Base-by-base conservation (phyloP, 2,797 vertebrate species). In the Philypnodon macrostomus region DNA sequence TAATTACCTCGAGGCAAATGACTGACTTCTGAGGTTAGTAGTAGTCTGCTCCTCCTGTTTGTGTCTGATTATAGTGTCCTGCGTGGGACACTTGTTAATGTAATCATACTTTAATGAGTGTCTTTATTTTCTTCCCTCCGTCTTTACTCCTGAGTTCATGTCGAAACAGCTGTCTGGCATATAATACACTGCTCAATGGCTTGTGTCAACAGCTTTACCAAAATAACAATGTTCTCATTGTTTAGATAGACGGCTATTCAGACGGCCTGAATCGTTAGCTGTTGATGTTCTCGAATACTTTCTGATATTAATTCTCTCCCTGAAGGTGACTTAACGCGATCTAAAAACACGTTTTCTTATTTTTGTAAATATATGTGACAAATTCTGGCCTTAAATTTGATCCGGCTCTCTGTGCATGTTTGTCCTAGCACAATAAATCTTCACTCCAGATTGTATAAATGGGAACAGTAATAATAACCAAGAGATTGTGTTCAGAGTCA, bases 221-320 rank as follows among this genome's bases (percentile, higher is more conserved):
- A 87, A 91, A 92, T 87, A 93, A 91, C 89, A 90, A 85, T 89
- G 87, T 87, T 87, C 77, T 85, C 69, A 80, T 88, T 92, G 88
- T 93, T 93, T 93, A 80, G 81, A 90, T 67, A 92, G 85, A 85
- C 86, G 84, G 86, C 86, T 66, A 70, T 83, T 91, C 85, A 92
- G 89, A 91, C 87, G 76, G 81, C 78, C 80, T 58, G 77, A 82
- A 86, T 78, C 88, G 85, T 5, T 77, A 86, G 74, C 81, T 90
- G 90, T 91, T 93, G 93, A 92, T 75, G 63, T 85, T 85, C 49
- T 83, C 81, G 86, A 90, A 91, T 87, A 77, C 84, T 87, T 73
- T 84, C 76, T 80, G 66, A 85, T 85, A 89, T 89, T 81, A 84
- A 85, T 81, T 86, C 47, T 63, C 80, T 68, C 54, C 71, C 38